Conservation (phyloP, 2,113 vertebrate genomes). For the Trogon melanurus region DNA sequence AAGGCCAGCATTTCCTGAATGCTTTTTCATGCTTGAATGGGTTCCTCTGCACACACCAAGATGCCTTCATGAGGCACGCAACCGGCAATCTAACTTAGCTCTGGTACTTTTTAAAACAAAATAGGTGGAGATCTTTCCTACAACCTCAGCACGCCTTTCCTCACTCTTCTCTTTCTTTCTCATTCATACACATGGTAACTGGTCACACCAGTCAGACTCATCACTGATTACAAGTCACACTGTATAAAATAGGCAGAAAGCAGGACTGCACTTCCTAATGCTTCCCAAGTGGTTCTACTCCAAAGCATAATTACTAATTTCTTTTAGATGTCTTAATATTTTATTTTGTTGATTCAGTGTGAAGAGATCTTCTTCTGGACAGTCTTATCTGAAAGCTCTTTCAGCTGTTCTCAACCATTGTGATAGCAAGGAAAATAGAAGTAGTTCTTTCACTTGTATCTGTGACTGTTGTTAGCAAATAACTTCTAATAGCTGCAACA, state of each 20-base stretch:
- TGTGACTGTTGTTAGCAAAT: neutral
- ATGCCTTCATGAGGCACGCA: neutral
- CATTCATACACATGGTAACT: neutral
- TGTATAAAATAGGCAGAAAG: neutral
- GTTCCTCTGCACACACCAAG: neutral
- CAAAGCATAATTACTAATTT: neutral
- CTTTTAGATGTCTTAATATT: neutral
- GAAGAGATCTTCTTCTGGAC: neutral
- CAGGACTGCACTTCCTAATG: neutral
- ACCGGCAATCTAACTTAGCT: neutral
- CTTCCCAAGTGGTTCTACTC: neutral
- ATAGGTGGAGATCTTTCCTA: neutral
- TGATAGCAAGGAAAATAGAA: neutral
- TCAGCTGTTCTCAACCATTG: neutral
- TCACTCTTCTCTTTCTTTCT: neutral
- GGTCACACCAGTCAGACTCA: neutral
- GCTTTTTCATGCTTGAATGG: constrained; percentile 34
- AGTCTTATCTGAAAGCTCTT: neutral
- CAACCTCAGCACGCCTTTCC: neutral
- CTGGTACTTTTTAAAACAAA: neutral
- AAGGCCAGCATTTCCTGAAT: constrained; percentile 61
- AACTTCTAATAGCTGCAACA: neutral
- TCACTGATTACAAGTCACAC: neutral
- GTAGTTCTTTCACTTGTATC: neutral
- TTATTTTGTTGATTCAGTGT: neutral